Evolutionary conservation across 2,113 vertebrate species (phyloP).

Genomic region (Pedionomus torquatus): DNA sequence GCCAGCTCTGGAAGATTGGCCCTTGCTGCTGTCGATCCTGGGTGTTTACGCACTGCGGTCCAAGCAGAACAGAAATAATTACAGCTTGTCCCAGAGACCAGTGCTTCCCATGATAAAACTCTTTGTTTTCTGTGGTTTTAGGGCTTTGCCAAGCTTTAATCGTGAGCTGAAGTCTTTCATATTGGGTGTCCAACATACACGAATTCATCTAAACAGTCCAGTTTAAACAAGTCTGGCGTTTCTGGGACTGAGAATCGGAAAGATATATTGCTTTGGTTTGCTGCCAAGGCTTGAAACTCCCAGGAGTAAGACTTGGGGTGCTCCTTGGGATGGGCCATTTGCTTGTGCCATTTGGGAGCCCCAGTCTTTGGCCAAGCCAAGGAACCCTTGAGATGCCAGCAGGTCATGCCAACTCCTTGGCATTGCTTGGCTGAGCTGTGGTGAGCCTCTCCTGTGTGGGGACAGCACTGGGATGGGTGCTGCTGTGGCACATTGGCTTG

Average conservation of each 20-base stretch:
- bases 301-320: background rate
- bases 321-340: rapidly evolving
- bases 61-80: background rate
- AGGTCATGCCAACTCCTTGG: background rate
- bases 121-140: background rate
- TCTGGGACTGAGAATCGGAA: background rate
- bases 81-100: background rate
- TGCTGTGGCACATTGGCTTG: background rate
- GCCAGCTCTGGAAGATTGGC: background rate
- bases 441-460: rapidly evolving
- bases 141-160: background rate
- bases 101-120: background rate
- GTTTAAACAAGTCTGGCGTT: conserved; percentile 6
- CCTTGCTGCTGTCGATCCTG: rapidly evolving
- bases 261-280: background rate
- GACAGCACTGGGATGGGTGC: background rate
- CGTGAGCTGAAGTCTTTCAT: background rate
- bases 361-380: background rate
- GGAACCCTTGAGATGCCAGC: rapidly evolving
- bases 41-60: rapidly evolving
- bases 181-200: background rate
- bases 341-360: rapidly evolving
- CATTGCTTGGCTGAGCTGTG: background rate
- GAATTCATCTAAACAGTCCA: background rate
- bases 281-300: background rate